A percentile compares a stretch with the other conserved stretches of the same genome.
Conservation (phyloP, 2,888 invertebrate genomes). For the Norana najaformis region DNA sequence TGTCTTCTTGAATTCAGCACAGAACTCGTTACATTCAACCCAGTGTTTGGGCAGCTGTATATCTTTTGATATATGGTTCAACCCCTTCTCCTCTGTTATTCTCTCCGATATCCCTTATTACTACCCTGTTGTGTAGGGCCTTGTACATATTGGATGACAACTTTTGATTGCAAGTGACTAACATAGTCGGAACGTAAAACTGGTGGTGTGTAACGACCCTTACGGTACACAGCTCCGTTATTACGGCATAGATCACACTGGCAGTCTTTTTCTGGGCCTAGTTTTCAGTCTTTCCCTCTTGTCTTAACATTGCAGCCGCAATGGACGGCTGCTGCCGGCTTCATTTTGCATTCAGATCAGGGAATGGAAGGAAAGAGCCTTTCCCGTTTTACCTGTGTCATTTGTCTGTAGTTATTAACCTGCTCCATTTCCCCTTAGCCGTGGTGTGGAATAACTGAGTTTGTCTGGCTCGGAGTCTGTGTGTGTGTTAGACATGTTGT, state of each 20-base stretch:
- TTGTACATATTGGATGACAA: neutral
- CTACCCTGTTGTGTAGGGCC: neutral
- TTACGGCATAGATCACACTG: neutral
- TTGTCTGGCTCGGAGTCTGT: neutral
- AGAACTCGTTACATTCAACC: neutral
- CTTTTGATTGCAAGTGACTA: neutral
- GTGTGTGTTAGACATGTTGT: neutral
- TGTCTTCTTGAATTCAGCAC: neutral
- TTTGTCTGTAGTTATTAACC: neutral
- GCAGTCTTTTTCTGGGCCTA: neutral
- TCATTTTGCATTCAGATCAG: neutral
- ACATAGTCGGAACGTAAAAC: neutral
- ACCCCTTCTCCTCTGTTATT: conserved; percentile 2
- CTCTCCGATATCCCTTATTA: neutral
- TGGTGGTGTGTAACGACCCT: neutral
- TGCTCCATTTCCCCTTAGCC: neutral
- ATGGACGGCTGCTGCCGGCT: neutral
- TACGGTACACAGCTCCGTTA: neutral
- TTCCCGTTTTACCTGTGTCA: neutral
- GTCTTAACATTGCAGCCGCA: neutral
- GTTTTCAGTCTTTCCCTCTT: neutral
- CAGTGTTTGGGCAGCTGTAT: neutral
- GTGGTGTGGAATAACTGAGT: neutral
- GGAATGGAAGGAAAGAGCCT: neutral
- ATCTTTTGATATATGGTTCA: neutral